These are phyloP conservation scores for Macquaria australasica DNA, from an alignment of 2,113 vertebrate species.

Conservation along the genomic window DNA sequence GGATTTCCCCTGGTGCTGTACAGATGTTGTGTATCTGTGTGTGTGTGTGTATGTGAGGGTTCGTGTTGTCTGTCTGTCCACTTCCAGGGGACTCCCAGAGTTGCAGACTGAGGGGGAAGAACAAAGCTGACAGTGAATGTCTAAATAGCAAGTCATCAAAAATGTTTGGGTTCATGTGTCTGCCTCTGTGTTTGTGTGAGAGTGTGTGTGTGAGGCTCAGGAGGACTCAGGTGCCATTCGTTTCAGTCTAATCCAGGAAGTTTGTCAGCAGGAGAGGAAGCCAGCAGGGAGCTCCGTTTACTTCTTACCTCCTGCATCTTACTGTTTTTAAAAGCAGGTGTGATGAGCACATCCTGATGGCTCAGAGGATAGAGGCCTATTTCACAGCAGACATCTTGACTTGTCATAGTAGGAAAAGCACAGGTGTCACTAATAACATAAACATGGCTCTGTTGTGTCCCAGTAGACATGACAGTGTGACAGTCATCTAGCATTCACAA, in stretches of 20 bases:
- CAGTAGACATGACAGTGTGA: neutral
- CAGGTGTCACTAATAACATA: conserved; percentile 39
- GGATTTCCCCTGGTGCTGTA: conserved; percentile 69
- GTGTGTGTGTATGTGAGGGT: neutral
- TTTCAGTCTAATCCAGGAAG: conserved; percentile 73
- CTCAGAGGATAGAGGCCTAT: conserved; percentile 24
- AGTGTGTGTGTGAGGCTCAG: neutral
- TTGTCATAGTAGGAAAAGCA: conserved; percentile 20
- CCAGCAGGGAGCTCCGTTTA: conserved; percentile 53
- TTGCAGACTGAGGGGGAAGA: conserved; percentile 67
- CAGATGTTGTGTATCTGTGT: conserved; percentile 42
- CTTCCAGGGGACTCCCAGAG: conserved; percentile 75
- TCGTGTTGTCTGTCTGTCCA: conserved; percentile 58
- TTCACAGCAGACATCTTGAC: conserved; percentile 17
- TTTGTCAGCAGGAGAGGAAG: conserved; percentile 70
- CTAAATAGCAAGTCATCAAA: conserved; percentile 55
- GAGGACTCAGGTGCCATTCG: conserved; percentile 62
- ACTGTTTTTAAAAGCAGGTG: conserved; percentile 44
- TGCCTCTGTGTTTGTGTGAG: conserved; percentile 23
- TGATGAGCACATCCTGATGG: conserved; percentile 48
- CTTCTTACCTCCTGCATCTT: conserved; percentile 55
- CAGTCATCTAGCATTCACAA: neutral
- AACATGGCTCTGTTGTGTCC: neutral
- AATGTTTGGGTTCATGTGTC: conserved; percentile 36
- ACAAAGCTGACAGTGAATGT: conserved; percentile 58